Percentiles rank a stretch among this genome's conserved stretches.
phyloP scores from a whole-genome alignment of 2,113 vertebrate genomes.

The Menidia beryllina region DNA sequence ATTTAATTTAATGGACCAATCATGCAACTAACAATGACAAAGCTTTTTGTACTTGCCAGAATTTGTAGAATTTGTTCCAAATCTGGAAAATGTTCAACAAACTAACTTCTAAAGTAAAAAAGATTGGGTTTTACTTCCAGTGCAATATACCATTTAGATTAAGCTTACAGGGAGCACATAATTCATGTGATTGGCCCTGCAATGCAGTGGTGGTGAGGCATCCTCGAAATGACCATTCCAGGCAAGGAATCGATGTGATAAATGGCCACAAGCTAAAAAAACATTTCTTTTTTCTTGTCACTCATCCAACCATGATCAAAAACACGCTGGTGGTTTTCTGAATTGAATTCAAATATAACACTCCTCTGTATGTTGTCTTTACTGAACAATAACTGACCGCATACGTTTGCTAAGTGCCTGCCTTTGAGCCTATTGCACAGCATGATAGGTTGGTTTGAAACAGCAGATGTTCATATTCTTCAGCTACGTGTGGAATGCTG shows the following conservation, averaged over 20 bases:
- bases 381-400: no score
- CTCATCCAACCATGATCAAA: no score
- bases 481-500: not conserved
- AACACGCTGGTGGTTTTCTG: no score
- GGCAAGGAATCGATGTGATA: not conserved
- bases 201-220: not conserved
- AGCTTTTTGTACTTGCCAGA: no score
- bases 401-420: no score
- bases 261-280: not conserved
- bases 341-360: no score
- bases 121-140: not conserved
- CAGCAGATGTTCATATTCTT: not conserved
- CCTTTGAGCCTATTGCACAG: not conserved
- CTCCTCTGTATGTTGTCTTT: no score
- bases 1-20: not conserved
- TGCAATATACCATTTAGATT: not conserved
- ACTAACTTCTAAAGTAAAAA: not conserved
- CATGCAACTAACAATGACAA: not conserved
- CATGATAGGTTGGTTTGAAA: not conserved
- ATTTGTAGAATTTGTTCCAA: not conserved
- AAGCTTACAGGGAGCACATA: not conserved
- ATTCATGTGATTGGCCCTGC: not conserved
- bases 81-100: not conserved
- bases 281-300: no score
- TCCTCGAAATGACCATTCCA: not conserved